Base-by-base conservation (phyloP, 2,797 vertebrate genomes). In the Sebastes diaconus region DNA sequence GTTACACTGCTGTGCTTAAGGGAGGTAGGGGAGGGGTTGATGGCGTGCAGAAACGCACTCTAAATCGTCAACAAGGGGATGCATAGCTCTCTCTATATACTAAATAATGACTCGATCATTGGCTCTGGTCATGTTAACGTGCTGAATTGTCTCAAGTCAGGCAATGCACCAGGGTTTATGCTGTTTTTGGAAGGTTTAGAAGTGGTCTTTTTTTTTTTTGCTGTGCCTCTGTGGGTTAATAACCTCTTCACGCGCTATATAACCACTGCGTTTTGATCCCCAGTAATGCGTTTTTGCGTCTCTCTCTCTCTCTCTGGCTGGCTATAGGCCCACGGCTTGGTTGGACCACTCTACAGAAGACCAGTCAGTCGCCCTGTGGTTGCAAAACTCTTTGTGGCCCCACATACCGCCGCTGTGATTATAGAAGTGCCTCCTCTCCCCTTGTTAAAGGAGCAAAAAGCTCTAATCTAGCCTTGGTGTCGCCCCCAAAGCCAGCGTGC, bases 381-480 rank as follows among this genome's bases (percentile, higher is more conserved):
- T 90, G 83, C 86, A 90, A 42, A 90, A 88, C 70, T 90, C 88
- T 93, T 92, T 88, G 85, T 94, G 95, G 93, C 87, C 94, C 90
- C 90, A 90, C 93, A 93, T 93, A 94, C 92, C 91, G 84, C 88
- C 75, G 91, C 91, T 90, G 86, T 93, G 94, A 89, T 91, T 92
- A 92, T 90, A 94, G 92, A 94, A 93, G 92, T 90, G 84, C 87
- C 90, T 88, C 87, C 86, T 93, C 83, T 93, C 87, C 83, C 94
- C 94, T 94, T 92, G 92, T 84, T 89, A 95, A 88, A 92, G 90
- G 86, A 93, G 90, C 88, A 91, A 93, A 91, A 93, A 90, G 89
- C 94, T 93, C 94, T 95, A 94, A 91, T 94, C 93, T 94, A 92
- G 88, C 82, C 90, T 84, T 88, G 89, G 86, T 90, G 80, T 88